Evolutionary conservation across 1,140 invertebrate genomes (phyloP).

Genomic region (Drosophila pseudoananassae): DNA sequence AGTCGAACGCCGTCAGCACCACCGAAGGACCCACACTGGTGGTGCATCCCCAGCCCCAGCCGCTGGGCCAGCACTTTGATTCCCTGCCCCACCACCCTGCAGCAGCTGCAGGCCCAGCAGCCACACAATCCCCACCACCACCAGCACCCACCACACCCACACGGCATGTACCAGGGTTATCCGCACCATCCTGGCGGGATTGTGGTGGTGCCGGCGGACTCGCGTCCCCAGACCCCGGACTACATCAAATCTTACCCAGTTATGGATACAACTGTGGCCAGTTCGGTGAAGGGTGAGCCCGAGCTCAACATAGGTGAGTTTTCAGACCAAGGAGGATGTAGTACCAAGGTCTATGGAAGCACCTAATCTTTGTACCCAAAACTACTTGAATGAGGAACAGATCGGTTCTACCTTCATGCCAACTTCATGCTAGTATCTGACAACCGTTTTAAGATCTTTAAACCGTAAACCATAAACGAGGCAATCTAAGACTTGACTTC

Average conservation of each 20-base stretch:
- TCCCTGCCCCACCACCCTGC: slow-evolving; percentile 25
- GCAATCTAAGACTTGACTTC: slow-evolving; percentile 25
- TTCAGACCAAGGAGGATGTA: neutral
- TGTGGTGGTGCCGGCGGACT: slow-evolving; percentile 71
- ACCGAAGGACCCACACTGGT: slow-evolving; percentile 32
- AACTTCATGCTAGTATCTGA: neutral
- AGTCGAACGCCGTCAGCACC: slow-evolving; percentile 69
- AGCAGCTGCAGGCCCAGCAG: slow-evolving; percentile 33
- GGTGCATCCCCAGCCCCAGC: slow-evolving; percentile 21
- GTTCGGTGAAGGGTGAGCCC: slow-evolving; percentile 86
- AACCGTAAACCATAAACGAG: slow-evolving; percentile 10
- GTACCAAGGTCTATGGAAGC: neutral
- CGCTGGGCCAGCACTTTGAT: slow-evolving; percentile 24
- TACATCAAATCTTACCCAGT: slow-evolving; percentile 85
- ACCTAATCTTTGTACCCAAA: neutral
- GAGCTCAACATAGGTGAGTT: slow-evolving; percentile 86
- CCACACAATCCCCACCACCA: slow-evolving; percentile 18
- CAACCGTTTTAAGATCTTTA: slow-evolving; percentile 4
- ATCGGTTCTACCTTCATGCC: neutral
- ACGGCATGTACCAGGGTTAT: slow-evolving; percentile 31
- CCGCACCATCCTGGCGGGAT: slow-evolving; percentile 41
- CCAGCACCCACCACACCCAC: slow-evolving; percentile 34
- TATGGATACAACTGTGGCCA: slow-evolving; percentile 86
- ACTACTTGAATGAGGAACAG: neutral
- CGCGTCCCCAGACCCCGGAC: slow-evolving; percentile 80